Evolutionary conservation across 2,113 vertebrate species (phyloP).

Genomic region (Nymphicus hollandicus): DNA sequence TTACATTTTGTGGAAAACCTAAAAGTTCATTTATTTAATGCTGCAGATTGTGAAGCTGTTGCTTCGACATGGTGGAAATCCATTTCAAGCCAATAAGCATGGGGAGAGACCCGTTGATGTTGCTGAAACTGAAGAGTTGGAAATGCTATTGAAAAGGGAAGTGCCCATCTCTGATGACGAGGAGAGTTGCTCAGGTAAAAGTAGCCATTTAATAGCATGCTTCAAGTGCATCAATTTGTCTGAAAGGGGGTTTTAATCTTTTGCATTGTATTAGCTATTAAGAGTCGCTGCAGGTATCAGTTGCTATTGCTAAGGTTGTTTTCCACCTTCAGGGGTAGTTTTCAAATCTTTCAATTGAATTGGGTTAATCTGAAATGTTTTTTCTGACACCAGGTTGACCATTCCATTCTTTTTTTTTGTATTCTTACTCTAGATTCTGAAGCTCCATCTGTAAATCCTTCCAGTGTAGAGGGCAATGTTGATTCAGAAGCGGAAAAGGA

Average conservation of each 20-base stretch:
- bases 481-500: constrained; percentile 96
- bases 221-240: neutral
- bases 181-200: constrained; percentile 90
- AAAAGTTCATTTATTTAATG: neutral
- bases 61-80: constrained; percentile 92
- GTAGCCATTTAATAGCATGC: neutral
- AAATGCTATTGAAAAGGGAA: constrained; percentile 90
- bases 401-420: neutral
- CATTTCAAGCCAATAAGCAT: constrained; percentile 95
- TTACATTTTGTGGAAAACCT: neutral
- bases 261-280: neutral
- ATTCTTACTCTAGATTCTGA: constrained; percentile 87
- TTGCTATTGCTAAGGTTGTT: neutral
- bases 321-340: neutral
- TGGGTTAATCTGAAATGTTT: neutral
- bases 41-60: constrained; percentile 94
- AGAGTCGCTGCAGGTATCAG: neutral
- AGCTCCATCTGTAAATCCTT: constrained; percentile 90
- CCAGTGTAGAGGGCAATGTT: constrained; percentile 91
- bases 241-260: neutral
- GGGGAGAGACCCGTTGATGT: constrained; percentile 97
- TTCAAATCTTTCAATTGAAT: neutral
- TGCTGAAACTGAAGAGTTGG: constrained; percentile 94
- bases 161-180: constrained; percentile 89
- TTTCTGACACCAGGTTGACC: neutral